These are phyloP conservation scores for Spilosoma lubricipeda DNA, from an alignment of 2,888 invertebrate genomes.

Conservation along the genomic window DNA sequence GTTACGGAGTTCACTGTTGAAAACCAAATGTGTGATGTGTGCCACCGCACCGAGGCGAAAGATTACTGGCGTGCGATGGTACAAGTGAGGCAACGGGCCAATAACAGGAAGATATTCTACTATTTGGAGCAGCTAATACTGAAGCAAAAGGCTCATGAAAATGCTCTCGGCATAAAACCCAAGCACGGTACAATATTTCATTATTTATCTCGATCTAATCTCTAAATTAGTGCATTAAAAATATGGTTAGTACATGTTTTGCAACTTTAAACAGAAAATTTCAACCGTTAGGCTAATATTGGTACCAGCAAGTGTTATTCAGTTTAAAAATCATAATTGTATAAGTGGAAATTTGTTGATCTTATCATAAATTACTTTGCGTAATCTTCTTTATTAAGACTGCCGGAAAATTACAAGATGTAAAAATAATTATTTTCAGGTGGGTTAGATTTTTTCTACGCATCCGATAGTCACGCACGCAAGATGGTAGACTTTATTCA, in stretches of 20 bases:
- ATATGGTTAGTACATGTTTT: too few relatives aligned
- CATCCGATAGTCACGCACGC: constrained; percentile 94
- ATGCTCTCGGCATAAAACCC: constrained; percentile 95
- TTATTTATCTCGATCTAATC: too few relatives aligned
- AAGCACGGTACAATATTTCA: constrained; percentile 87
- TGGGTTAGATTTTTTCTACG: constrained; percentile 98
- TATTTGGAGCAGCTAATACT: constrained; percentile 98
- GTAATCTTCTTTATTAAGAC: too few relatives aligned
- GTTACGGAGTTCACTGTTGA: constrained; percentile 96
- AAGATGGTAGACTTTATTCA: constrained; percentile 98
- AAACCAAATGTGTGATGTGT: constrained; percentile 98
- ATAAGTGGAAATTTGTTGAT: too few relatives aligned
- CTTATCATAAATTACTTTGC: too few relatives aligned
- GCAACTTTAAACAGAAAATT: too few relatives aligned
- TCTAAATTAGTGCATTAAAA: too few relatives aligned
- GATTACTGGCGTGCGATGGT: constrained; percentile 98
- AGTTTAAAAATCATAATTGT: too few relatives aligned
- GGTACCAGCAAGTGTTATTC: too few relatives aligned
- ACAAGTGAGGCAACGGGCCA: constrained; percentile 94
- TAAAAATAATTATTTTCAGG: constrained; percentile 82
- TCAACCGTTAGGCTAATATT: too few relatives aligned
- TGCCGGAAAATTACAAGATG: too few relatives aligned
- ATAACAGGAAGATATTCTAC: constrained; percentile 98
- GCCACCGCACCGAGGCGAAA: constrained; percentile 99
- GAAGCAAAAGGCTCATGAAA: constrained; percentile 97